These are phyloP conservation scores for Tragopan temminckii DNA, from an alignment of 2,797 vertebrate species.

Conservation along the genomic window DNA sequence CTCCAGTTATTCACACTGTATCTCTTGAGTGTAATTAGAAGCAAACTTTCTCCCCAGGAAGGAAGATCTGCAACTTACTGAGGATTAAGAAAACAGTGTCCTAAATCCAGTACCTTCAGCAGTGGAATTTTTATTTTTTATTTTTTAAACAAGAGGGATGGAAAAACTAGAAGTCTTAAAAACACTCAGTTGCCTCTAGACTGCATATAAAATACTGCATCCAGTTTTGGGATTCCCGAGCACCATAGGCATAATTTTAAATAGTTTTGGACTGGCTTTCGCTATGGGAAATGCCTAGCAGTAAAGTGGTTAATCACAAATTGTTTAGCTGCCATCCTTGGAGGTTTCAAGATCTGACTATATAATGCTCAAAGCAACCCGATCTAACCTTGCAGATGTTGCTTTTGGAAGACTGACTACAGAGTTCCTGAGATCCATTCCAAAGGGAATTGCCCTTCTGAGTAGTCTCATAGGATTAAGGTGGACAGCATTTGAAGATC, in stretches of 20 bases:
- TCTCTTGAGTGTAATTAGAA: neutral
- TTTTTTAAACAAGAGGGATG: neutral
- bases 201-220: neutral
- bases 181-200: neutral
- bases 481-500: neutral
- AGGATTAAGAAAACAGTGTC: neutral
- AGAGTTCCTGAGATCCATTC: neutral
- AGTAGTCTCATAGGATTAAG: neutral
- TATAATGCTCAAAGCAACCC: neutral
- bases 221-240: neutral
- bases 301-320: neutral
- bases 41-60: neutral
- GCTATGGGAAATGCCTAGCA: neutral
- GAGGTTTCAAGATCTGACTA: neutral
- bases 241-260: neutral
- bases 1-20: neutral
- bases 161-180: neutral
- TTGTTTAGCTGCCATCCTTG: neutral
- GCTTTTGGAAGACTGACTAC: neutral
- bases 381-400: neutral
- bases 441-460: neutral
- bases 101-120: neutral
- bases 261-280: neutral
- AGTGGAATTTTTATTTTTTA: neutral
- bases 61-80: neutral